Evolutionary conservation across 2,113 vertebrate species (phyloP), one percentile per base, ranked within the genome.

Genomic region (Chaetura pelagica): DNA sequence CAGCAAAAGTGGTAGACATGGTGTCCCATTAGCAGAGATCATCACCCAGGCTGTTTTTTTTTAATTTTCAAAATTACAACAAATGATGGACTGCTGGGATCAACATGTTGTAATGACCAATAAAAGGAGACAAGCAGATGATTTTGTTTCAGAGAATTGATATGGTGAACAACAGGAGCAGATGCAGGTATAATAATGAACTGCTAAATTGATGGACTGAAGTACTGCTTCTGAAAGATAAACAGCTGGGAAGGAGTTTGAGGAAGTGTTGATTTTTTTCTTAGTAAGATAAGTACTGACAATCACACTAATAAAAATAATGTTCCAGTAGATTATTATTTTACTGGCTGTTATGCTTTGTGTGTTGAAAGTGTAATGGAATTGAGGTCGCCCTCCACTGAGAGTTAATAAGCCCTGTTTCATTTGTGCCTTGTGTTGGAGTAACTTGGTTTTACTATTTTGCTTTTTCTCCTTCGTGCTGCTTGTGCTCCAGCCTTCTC

Each of bases 101-200:
- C 57, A 81, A 67, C 88, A 32, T 57, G 67, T 83, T 79, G 59
- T 75, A 94, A 69, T 87, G 89, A 75, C 84, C 91, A 91, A 35
- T 92, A 94, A 82, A 87, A 81, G 80, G 77, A 87, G 72, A 89
- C 89, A 78, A 82, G 57, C 35, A 83, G 90, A 68, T 89, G 64
- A 35, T 94, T 94, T 87, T 20, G 9, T 89, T 90, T 92, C 76
- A 78, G 89, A 87, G 82, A 89, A 89, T 49, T 80, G 80, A 84
- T 89, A 62, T 64, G 62, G 64, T 74, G 87, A 94, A 81, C 86
- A 72, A 46, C 18, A 4, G 8, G 77, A 94, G 62, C 93, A 94
- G 87, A 82, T 81, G 77, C 49, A 89, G 77, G 76, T 89, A 91
- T 74, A 81, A 61, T 97, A 51, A 68, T 78, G 64, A 86, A 89